Evolutionary conservation across 2,888 invertebrate species (phyloP), one percentile per base, ranked within the genome.

Genomic region (Ptilodon capucinus): DNA sequence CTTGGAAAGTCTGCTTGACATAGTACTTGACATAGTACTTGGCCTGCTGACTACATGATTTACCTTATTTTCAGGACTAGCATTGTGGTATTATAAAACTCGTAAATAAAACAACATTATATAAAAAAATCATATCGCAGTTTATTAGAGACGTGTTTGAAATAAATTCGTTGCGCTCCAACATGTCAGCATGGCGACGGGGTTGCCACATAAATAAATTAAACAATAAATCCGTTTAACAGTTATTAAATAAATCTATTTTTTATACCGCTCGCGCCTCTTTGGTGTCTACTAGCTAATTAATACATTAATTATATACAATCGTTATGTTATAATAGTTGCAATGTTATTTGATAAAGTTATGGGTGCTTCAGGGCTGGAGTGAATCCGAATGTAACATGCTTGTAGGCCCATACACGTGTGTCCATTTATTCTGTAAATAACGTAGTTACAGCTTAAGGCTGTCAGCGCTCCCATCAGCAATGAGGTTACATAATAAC

Each of bases 281-380:
- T 91, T 91, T 91, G 91, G 91, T 90, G 76, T 90, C 85, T 89
- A 90, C 90, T 90, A 91, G 90, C 91, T 91, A 89, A 82, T 68
- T 72, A 65, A 61, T 65, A 65, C 54, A 63, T 52, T 65, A 55
- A 65, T 47, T 65, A 65, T 65, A 57, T 65, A 76, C 54, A 71
- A 63, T 74, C 60, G 60, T 67, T 67, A 68, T 65, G 69, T 70
- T 55, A 76, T 64, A 51, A 57, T 57, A 61, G 52, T 57, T 58
- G 56, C 58, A 61, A 51, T 44, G 55, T 59, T 65, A 19, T 9
- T 14, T 19, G 7, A 36, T 36, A 13, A 18, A 36, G 9, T 9
- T n/a, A 18, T 39, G 17, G 35, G 35, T 35, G 35, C 35, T 35
- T 35, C 9, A 8, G 4, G 8, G 5, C 16, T 16, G 11, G 2